Conservation (phyloP, 2,888 invertebrate species). For the Aspidapion aeneum region DNA sequence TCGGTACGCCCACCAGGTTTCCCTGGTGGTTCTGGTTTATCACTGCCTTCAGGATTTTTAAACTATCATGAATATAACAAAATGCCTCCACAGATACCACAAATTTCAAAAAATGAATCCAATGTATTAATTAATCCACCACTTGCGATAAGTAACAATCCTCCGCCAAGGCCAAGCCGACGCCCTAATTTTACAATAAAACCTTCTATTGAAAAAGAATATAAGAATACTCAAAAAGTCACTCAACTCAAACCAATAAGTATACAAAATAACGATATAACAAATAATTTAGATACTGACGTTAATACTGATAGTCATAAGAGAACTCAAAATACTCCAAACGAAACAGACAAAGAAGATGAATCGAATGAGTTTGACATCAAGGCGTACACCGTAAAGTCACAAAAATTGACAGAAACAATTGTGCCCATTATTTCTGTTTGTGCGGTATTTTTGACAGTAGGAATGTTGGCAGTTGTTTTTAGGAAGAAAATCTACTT, state of each 20-base stretch:
- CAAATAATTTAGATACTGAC: conserved; percentile 23
- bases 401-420: conserved; percentile 59
- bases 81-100: conserved; percentile 33
- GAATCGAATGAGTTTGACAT: conserved; percentile 27
- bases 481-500: conserved; percentile 68
- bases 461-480: conserved; percentile 63
- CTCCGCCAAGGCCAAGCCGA: conserved; percentile 27
- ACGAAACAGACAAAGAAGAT: conserved; percentile 7
- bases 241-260: conserved; percentile 20
- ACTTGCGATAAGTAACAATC: conserved; percentile 33
- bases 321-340: not conserved
- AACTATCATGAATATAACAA: conserved; percentile 30
- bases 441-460: conserved; percentile 64
- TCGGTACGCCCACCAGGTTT: conserved; percentile 32
- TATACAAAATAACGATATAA: conserved; percentile 8
- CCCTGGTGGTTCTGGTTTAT: conserved; percentile 16
- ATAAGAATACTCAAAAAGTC: conserved; percentile 13
- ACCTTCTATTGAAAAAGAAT: conserved; percentile 18
- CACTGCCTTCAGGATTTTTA: conserved; percentile 22
- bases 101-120: conserved; percentile 14
- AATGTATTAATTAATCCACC: conserved; percentile 24
- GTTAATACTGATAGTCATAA: conserved; percentile 5
- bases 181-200: conserved; percentile 32
- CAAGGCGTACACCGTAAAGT: conserved; percentile 45
- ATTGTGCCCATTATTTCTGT: conserved; percentile 70